Conservation (phyloP, 2,113 vertebrate species). For the Labeo catla region DNA sequence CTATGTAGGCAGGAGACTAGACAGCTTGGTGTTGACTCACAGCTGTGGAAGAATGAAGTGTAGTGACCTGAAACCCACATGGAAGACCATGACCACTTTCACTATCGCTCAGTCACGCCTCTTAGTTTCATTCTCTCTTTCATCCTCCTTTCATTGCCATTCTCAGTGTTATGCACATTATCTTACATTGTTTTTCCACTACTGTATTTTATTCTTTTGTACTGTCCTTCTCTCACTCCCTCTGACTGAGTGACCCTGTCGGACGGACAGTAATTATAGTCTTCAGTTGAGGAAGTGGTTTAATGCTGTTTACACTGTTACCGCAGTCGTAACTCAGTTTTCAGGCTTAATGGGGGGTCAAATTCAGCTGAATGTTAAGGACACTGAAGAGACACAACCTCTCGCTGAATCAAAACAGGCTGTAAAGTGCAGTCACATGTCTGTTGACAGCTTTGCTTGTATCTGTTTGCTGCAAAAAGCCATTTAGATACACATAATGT, state of each 20-base stretch:
- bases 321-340: slow-evolving; percentile 38
- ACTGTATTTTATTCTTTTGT: background rate
- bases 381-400: background rate
- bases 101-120: background rate
- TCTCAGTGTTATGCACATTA: background rate
- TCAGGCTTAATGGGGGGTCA: slow-evolving; percentile 32
- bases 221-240: background rate
- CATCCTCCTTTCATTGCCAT: background rate
- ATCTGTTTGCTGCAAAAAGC: too few species aligned
- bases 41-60: background rate
- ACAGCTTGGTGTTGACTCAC: background rate
- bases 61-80: background rate
- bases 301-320: slow-evolving; percentile 28
- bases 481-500: too few species aligned
- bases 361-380: background rate
- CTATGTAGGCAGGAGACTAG: background rate
- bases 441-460: background rate
- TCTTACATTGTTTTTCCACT: background rate
- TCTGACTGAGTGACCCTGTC: slow-evolving; percentile 17
- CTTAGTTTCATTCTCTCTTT: slow-evolving; percentile 9
- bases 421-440: background rate
- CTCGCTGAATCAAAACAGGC: background rate
- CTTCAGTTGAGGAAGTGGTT: slow-evolving; percentile 48
- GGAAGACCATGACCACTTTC: background rate
- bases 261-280: slow-evolving; percentile 51